phyloP scores from a whole-genome alignment of 2,888 invertebrate species.

The Nomada hirtipes region DNA sequence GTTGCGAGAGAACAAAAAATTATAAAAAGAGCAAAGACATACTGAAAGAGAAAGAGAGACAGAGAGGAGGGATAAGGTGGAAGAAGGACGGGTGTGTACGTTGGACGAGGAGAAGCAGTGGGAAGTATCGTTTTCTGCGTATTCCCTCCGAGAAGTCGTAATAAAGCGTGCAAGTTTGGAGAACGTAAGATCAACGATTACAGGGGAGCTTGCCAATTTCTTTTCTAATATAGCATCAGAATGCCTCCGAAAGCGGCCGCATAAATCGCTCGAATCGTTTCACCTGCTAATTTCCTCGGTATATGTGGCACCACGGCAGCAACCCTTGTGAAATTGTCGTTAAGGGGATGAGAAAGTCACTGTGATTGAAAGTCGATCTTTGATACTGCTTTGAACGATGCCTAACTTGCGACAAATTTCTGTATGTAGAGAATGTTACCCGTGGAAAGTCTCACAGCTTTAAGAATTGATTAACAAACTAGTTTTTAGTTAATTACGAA shows the following conservation, averaged over 20 bases:
- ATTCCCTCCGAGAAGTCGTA: slow-evolving; percentile 60
- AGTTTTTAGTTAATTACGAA: too few species aligned
- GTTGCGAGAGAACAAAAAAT: slow-evolving; percentile 63
- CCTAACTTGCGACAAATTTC: neutral
- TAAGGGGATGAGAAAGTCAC: neutral
- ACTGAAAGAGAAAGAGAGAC: slow-evolving; percentile 14
- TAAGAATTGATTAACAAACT: too few species aligned
- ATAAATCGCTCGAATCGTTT: slow-evolving; percentile 48
- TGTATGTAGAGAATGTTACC: neutral
- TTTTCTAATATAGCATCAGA: slow-evolving; percentile 20
- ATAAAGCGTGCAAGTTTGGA: slow-evolving; percentile 63
- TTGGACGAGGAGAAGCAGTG: slow-evolving; percentile 23
- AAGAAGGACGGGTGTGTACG: neutral
- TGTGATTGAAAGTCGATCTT: neutral
- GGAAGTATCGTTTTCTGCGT: slow-evolving; percentile 61
- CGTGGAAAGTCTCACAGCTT: too few species aligned
- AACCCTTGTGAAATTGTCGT: neutral
- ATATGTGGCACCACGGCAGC: neutral
- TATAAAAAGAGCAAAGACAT: slow-evolving; percentile 54
- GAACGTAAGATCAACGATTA: slow-evolving; percentile 56
- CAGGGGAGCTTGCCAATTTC: slow-evolving; percentile 37
- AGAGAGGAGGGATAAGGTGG: neutral
- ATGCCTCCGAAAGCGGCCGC: slow-evolving; percentile 38
- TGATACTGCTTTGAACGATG: too few species aligned
- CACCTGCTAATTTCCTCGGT: slow-evolving; percentile 29